Base-by-base conservation (phyloP, 2,113 vertebrate species). In the Apeltes quadracus region DNA sequence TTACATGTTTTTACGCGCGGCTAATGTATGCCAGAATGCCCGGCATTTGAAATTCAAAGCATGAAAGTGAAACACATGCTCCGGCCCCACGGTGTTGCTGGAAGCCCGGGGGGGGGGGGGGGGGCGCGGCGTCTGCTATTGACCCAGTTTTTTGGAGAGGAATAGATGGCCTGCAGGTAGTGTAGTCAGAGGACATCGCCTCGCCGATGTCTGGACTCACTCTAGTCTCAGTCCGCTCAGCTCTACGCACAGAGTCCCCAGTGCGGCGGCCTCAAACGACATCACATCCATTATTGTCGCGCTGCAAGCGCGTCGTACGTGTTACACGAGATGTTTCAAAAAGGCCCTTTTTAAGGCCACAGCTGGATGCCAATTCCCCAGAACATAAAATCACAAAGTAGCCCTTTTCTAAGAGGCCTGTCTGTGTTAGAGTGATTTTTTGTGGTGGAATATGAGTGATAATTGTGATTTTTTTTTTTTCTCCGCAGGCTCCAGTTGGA, bases 401-500 rank as follows among this genome's bases (percentile, higher is more conserved):
- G 59, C 22, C 54, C 41, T 39, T 22, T 53, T 65, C 46, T 48
- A 23, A 14, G 27, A 69, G 48, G 36, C 27, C 27, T 32, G 7
- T 39, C 1, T 51, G 12, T 66, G 36, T 14, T 53, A 12, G 15
- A 44, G 27, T 32, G 39, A 22, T 63, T 12, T 1, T 44, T 69
- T 15, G 6, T 59, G 12, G 25, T 65, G 9, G 11, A 15, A 29
- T 46, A 14, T 46, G 23, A 82, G 13, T 32, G 27, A 18, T 86
- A 77, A 84, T 86, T 80, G 75, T 91, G 71, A 83, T 50, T 86
- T 90, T 93, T 0, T n/a, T n/a, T n/a, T 63, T 0, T 85, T 79
- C 67, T 87, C 72, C 44, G 84, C 95, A 98, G 97, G 96, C 96
- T 95, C 94, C 93, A 92, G 84, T 91, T 93, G 95, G 96, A 95